A percentile compares a stretch with the other conserved stretches of the same genome.
These are phyloP conservation scores for Streptopelia turtur DNA, from an alignment of 2,797 vertebrate species.

Conservation along the genomic window DNA sequence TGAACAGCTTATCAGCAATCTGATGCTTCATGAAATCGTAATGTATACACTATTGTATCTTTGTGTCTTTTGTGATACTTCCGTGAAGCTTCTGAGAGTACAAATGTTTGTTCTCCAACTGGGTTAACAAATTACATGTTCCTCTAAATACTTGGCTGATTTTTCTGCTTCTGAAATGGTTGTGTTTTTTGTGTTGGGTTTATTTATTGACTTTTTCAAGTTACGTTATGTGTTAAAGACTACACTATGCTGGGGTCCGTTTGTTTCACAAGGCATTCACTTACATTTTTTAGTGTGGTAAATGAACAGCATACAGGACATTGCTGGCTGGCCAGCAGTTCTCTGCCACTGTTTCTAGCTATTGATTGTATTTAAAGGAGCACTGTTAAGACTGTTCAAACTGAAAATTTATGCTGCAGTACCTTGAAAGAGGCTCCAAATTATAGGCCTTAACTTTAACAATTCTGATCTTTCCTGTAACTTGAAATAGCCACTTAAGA, in stretches of 20 bases:
- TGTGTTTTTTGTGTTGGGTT: not conserved
- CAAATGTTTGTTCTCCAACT: not conserved
- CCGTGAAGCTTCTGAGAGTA: not conserved
- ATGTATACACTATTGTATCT: not conserved
- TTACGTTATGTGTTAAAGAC: not conserved
- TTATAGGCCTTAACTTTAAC: not conserved
- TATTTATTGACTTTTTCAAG: not conserved
- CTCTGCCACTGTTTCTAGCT: not conserved
- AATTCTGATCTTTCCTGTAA: not conserved
- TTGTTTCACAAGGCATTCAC: not conserved
- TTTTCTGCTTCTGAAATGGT: not conserved
- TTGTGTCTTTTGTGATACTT: not conserved
- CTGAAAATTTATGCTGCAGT: conserved; percentile 1
- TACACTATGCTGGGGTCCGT: not conserved
- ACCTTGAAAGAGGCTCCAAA: not conserved
- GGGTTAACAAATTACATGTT: not conserved
- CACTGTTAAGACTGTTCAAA: not conserved
- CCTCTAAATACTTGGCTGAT: not conserved
- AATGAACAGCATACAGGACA: not conserved
- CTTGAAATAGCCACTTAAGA: not conserved
- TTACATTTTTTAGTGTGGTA: not conserved
- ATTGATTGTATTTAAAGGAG: not conserved
- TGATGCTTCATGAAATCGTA: not conserved
- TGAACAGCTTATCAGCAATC: not conserved
- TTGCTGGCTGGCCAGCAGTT: not conserved